Evolutionary conservation across 2,888 invertebrate species (phyloP).

Genomic region (Latrodectus elegans): DNA sequence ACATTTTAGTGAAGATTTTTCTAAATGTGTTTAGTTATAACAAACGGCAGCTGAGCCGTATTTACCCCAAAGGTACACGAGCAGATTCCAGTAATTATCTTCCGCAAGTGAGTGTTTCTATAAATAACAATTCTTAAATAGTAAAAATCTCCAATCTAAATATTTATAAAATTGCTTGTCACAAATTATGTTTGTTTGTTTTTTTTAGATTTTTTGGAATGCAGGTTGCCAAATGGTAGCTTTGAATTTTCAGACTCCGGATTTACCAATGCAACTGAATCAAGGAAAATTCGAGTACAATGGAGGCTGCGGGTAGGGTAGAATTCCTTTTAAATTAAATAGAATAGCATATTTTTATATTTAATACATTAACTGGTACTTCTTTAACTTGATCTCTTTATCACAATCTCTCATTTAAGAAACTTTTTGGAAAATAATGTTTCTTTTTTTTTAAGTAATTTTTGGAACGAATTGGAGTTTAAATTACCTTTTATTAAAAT

Average conservation of each 20-base stretch:
- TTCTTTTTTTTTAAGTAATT: no score
- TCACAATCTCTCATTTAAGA: no score
- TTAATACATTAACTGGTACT: background rate
- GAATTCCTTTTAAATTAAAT: background rate
- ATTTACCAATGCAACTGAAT: slow-evolving; percentile 99
- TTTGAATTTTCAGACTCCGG: slow-evolving; percentile 98
- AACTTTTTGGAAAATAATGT: no score
- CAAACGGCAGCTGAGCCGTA: slow-evolving; percentile 98
- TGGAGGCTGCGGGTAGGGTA: slow-evolving; percentile 89
- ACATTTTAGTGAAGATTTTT: background rate
- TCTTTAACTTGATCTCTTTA: no score
- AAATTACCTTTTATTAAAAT: no score
- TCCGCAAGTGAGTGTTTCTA: slow-evolving; percentile 85
- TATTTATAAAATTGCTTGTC: no score
- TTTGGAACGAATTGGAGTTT: no score
- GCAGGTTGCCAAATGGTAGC: slow-evolving; percentile 99
- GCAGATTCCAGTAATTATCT: slow-evolving; percentile 99
- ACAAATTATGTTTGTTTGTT: background rate
- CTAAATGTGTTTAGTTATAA: slow-evolving; percentile 82
- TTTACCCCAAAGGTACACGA: slow-evolving; percentile 98
- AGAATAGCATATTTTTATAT: background rate
- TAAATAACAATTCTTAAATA: no score
- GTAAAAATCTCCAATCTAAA: no score
- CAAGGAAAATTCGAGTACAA: slow-evolving; percentile 99
- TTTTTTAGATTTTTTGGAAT: slow-evolving; percentile 96